Evolutionary conservation across 2,888 invertebrate genomes (phyloP), one percentile per base, ranked within the genome.

Genomic region (Macroteleia sp.): DNA sequence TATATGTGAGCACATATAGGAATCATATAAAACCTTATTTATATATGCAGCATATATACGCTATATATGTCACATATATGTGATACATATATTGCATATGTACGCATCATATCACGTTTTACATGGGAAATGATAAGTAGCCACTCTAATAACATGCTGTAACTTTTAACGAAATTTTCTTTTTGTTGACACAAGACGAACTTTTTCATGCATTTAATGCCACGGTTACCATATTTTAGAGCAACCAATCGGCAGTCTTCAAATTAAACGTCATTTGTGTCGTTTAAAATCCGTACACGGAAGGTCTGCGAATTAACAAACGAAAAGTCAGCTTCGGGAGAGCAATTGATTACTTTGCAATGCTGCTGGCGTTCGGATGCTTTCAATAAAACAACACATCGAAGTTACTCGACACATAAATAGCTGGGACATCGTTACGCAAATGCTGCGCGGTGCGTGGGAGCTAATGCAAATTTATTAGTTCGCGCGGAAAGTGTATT

Each of bases 391-490:
- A 42, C 42, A 17, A 46, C 22, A 10, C 50, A 32, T 46, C 46
- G 46, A 39, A 64, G n/a, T 10, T n/a, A 17, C 62, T 46, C 5
- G 19, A 16, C 19, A 10, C 19, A 48, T 56, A 62, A 62, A 56
- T 56, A 56, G 36, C 22, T 30, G 14, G 6, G 28, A 54, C 62
- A 32, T 44, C 48, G 62, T 66, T 57, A 73, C 39, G 57, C 41
- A 52, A 64, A 73, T 66, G 41, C 42, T 12, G 50, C 73, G 36
- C 32, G 50, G 25, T 59, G 64, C 64, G 73, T 50, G 57, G 48
- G 19, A 39, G 50, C 39, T 61, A 62, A 74, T 67, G 67, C 67
- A 74, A 74, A 74, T 74, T 74, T 74, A 74, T 74, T 14, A 64
- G 41, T 36, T 10, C 34, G 36, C 17, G 28, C n/a, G 50, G 32